phyloP scores from a whole-genome alignment of 2,888 invertebrate genomes.

The Beris morrisii region DNA sequence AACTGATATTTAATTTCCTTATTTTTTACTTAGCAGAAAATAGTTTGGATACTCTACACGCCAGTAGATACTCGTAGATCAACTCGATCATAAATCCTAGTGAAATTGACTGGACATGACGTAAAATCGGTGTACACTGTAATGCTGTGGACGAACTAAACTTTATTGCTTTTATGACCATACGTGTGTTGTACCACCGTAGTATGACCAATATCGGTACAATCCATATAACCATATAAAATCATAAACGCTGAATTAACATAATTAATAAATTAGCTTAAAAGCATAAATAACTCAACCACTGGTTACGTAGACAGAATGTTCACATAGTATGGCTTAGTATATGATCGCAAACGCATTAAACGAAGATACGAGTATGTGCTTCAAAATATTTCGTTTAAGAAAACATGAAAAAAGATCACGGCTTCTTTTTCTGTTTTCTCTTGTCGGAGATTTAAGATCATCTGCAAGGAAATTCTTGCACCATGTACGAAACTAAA shows the following conservation, averaged over 20 bases:
- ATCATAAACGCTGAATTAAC: slow-evolving; percentile 34
- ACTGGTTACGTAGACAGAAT: not conserved
- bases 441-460: slow-evolving; percentile 35
- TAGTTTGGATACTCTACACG: no score
- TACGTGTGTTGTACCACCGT: slow-evolving; percentile 14
- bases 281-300: slow-evolving; percentile 36
- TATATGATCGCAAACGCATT: not conserved
- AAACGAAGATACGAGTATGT: not conserved
- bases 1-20: no score
- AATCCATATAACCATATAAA: slow-evolving; percentile 16
- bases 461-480: slow-evolving; percentile 35
- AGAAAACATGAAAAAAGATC: slow-evolving; percentile 20
- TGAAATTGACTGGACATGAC: slow-evolving; percentile 33
- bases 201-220: not conserved
- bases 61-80: not conserved
- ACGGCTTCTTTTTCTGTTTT: slow-evolving; percentile 21
- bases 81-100: slow-evolving; percentile 24
- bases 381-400: slow-evolving; percentile 14
- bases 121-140: slow-evolving; percentile 32
- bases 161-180: slow-evolving; percentile 27
- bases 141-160: slow-evolving; percentile 10
- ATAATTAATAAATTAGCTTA: slow-evolving; percentile 39
- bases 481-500: slow-evolving; percentile 38
- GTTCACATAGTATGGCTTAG: not conserved
- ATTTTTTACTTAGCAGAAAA: no score